These are phyloP conservation scores for Fulmarus glacialis DNA, from an alignment of 2,113 vertebrate genomes.

Conservation along the genomic window DNA sequence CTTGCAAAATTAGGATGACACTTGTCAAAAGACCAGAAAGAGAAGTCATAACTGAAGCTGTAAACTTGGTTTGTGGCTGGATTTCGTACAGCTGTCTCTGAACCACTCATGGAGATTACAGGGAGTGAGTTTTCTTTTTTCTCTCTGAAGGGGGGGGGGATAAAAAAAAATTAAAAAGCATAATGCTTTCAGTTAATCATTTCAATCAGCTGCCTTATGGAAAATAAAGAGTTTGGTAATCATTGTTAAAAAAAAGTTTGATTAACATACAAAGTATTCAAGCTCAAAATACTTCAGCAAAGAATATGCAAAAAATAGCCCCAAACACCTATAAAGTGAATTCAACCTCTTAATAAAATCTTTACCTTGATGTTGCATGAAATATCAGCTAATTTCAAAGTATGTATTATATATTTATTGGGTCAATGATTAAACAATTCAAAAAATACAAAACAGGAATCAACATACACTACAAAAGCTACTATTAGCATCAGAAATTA, in stretches of 20 bases:
- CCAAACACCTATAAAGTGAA: neutral
- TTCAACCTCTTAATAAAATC: neutral
- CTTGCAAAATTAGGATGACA: constrained; percentile 77
- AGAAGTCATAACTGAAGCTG: constrained; percentile 86
- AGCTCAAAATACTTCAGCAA: neutral
- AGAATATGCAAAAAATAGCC: neutral
- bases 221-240: neutral
- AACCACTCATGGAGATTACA: constrained; percentile 83
- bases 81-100: constrained; percentile 84
- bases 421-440: neutral
- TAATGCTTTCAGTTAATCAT: neutral
- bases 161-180: neutral
- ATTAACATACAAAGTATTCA: neutral
- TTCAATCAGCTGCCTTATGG: neutral
- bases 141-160: constrained; percentile 76
- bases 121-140: constrained; percentile 78
- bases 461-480: neutral
- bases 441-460: neutral
- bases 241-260: neutral
- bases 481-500: neutral
- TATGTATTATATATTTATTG: neutral
- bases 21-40: constrained; percentile 89
- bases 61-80: constrained; percentile 84
- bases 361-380: neutral
- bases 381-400: neutral